Percentiles rank a stretch among this genome's conserved stretches.
phyloP scores from a whole-genome alignment of 2,888 invertebrate genomes.

The Linnaemya vulpina region DNA sequence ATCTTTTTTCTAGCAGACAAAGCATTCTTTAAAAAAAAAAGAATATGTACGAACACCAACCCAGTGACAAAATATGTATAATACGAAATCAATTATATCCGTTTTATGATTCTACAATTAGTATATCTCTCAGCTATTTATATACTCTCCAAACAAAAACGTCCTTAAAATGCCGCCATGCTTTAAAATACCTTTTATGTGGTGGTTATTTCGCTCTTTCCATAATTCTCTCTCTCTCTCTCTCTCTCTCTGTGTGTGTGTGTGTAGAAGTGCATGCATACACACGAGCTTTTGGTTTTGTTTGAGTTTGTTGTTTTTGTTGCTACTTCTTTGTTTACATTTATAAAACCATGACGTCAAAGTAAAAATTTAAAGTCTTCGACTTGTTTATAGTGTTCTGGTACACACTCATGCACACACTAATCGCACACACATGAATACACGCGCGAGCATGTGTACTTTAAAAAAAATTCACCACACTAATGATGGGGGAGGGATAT shows the following conservation, averaged over 20 bases:
- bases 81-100: conserved; percentile 61
- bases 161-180: conserved; percentile 63
- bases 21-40: background rate
- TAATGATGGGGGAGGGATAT: conserved; percentile 21
- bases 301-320: background rate
- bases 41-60: background rate
- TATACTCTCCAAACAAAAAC: conserved; percentile 22
- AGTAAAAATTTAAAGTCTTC: conserved; percentile 75
- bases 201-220: background rate
- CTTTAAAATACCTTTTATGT: conserved; percentile 9
- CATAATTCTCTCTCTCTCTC: conserved; percentile 11
- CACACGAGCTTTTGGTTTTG: conserved; percentile 1
- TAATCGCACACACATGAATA: background rate
- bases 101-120: conserved; percentile 53
- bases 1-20: background rate
- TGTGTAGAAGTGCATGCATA: conserved; percentile 1
- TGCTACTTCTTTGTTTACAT: conserved; percentile 56
- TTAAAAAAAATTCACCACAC: background rate
- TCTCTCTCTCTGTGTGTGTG: background rate
- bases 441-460: background rate
- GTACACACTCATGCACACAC: background rate
- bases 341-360: conserved; percentile 78
- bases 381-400: conserved; percentile 1
- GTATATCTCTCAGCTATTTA: conserved; percentile 20
- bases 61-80: background rate